Conservation (phyloP, 2,113 vertebrate genomes). For the Cyanoramphus novaezelandiae region DNA sequence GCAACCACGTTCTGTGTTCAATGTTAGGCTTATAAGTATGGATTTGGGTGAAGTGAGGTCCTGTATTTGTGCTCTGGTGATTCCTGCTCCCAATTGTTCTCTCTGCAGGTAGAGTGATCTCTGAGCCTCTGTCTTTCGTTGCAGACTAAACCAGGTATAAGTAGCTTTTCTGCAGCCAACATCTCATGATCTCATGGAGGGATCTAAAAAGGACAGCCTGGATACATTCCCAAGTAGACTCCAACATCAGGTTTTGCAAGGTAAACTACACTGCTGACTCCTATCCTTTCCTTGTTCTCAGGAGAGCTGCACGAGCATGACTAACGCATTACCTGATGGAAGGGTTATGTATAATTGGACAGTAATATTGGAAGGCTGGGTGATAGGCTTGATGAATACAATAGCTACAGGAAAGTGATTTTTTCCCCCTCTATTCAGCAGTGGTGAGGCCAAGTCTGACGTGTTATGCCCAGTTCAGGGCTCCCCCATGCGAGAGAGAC, state of each 20-base stretch:
- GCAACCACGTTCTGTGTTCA: not conserved
- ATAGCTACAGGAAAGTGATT: not conserved
- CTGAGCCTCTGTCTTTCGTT: not conserved
- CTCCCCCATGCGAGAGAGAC: not conserved
- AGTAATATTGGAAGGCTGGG: not conserved
- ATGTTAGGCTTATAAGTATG: not conserved
- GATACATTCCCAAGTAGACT: not conserved
- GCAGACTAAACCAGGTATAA: not conserved
- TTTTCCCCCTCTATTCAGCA: not conserved
- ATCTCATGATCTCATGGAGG: not conserved
- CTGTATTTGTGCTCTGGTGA: not conserved
- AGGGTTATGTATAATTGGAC: not conserved
- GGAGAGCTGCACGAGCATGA: not conserved
- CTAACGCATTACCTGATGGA: not conserved
- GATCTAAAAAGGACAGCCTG: not conserved
- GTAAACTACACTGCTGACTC: not conserved
- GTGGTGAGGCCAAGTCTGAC: not conserved
- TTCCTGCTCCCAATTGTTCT: not conserved
- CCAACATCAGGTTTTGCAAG: constrained; percentile 44
- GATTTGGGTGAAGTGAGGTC: not conserved
- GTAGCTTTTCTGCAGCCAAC: not conserved
- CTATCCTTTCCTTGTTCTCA: not conserved
- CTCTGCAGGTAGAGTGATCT: not conserved
- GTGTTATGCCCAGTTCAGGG: not conserved
- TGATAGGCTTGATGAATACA: not conserved